These are phyloP conservation scores for Scolanthus callimorphus DNA, from an alignment of 92 coral and sea anemone species.

Conservation along the genomic window DNA sequence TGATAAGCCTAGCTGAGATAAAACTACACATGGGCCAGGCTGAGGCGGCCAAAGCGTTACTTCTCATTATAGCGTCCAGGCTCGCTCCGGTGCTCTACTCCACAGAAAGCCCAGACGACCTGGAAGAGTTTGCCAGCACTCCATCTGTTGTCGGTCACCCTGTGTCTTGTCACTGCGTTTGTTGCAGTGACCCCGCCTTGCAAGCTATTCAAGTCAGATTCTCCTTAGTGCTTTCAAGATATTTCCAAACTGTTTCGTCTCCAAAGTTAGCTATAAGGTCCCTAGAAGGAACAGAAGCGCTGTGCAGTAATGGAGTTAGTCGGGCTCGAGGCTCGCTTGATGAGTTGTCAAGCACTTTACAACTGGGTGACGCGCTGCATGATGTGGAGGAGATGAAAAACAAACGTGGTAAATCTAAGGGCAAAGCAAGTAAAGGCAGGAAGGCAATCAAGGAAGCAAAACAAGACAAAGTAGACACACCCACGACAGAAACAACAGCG, in stretches of 20 bases:
- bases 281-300: slow-evolving; percentile 34
- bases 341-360: slow-evolving; percentile 24
- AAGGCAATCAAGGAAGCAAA: slow-evolving; percentile 22
- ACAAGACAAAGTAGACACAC: background rate
- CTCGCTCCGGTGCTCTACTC: background rate
- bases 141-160: slow-evolving; percentile 52
- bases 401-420: background rate
- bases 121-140: slow-evolving; percentile 22
- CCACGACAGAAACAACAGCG: slow-evolving; percentile 10
- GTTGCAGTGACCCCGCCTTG: slow-evolving; percentile 64
- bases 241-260: slow-evolving; percentile 30
- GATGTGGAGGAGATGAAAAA: background rate
- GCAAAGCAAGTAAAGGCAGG: slow-evolving; percentile 9
- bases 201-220: slow-evolving; percentile 38
- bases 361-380: slow-evolving; percentile 13
- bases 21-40: background rate
- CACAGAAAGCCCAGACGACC: background rate
- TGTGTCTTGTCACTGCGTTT: slow-evolving; percentile 43
- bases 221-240: slow-evolving; percentile 39
- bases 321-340: slow-evolving; percentile 30
- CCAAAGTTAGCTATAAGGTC: slow-evolving; percentile 25
- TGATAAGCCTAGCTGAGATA: background rate
- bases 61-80: background rate
- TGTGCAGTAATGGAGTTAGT: slow-evolving; percentile 37
- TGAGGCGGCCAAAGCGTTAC: too few relatives aligned